A percentile compares a stretch with the other conserved stretches of the same genome.
These are phyloP conservation scores for Urophycis tenuis DNA, from an alignment of 2,797 vertebrate genomes.

Conservation along the genomic window DNA sequence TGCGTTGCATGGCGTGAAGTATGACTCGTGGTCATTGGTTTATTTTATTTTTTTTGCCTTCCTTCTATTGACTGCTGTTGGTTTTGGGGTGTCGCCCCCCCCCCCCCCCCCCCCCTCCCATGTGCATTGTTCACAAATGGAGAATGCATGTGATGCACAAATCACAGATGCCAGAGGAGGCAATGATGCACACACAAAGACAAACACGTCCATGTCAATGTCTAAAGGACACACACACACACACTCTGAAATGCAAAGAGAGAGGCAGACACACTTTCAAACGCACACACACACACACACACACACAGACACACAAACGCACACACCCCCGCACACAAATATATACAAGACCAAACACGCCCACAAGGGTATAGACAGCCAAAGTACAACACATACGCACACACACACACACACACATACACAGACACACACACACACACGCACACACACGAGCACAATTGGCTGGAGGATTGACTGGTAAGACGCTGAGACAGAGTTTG, in stretches of 20 bases:
- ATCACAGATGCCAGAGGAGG: background rate
- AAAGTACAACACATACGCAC: background rate
- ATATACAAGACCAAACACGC: background rate
- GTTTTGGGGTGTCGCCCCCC: too few relatives aligned
- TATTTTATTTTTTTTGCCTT: too few relatives aligned
- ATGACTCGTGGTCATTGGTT: too few relatives aligned
- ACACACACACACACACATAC: background rate
- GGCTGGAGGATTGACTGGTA: constrained; percentile 32
- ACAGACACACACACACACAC: background rate
- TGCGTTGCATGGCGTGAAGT: too few relatives aligned
- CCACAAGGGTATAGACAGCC: background rate
- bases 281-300: background rate
- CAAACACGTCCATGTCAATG: background rate
- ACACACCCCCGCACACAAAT: background rate
- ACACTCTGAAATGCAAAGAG: background rate
- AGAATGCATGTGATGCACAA: too few relatives aligned
- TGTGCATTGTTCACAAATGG: too few relatives aligned
- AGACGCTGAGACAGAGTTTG: constrained; percentile 29
- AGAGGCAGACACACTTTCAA: background rate
- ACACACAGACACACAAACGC: background rate
- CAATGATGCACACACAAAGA: background rate
- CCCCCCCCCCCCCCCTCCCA: too few relatives aligned
- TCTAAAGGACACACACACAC: background rate
- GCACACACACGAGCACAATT: background rate
- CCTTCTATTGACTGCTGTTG: too few relatives aligned